These are phyloP conservation scores for Trachelipus rathkii DNA, from an alignment of 1,140 invertebrate species.

Conservation along the genomic window DNA sequence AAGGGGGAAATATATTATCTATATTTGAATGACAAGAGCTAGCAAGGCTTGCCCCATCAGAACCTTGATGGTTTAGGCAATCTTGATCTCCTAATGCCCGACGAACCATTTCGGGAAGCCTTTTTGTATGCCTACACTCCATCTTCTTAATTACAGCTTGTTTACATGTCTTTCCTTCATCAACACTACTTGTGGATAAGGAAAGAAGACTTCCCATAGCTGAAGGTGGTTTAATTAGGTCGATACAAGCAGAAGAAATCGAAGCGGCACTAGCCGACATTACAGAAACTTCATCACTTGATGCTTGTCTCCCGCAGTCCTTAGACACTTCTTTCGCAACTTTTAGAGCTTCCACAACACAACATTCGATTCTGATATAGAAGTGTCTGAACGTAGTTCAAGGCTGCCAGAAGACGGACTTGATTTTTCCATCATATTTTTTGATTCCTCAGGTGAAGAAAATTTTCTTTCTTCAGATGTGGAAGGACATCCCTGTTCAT, in stretches of 20 bases:
- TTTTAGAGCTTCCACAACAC: slow-evolving; percentile 70
- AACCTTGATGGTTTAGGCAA: slow-evolving; percentile 57
- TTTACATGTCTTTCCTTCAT: slow-evolving; percentile 42
- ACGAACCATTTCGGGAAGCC: slow-evolving; percentile 45
- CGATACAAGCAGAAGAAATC: slow-evolving; percentile 59
- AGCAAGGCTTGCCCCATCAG: slow-evolving; percentile 58
- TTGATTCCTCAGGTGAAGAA: slow-evolving; percentile 35
- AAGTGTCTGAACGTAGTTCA: slow-evolving; percentile 38
- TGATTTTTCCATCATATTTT: background rate
- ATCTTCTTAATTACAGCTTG: slow-evolving; percentile 50
- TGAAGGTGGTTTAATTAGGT: slow-evolving; percentile 72
- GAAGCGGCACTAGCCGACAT: slow-evolving; percentile 57
- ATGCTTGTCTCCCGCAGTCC: background rate
- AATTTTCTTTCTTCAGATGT: slow-evolving; percentile 18
- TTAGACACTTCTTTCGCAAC: slow-evolving; percentile 61
- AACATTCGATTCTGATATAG: slow-evolving; percentile 58
- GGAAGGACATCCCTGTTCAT: background rate
- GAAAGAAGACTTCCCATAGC: slow-evolving; percentile 55
- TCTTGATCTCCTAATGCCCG: slow-evolving; percentile 57
- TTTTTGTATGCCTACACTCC: slow-evolving; percentile 45
- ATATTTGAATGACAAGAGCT: slow-evolving; percentile 60
- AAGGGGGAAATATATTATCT: slow-evolving; percentile 76
- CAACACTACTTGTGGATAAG: slow-evolving; percentile 47
- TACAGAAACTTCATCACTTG: slow-evolving; percentile 50
- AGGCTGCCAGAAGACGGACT: slow-evolving; percentile 1